Evolutionary conservation across 2,888 invertebrate genomes (phyloP).

Genomic region (Ceramica pisi): DNA sequence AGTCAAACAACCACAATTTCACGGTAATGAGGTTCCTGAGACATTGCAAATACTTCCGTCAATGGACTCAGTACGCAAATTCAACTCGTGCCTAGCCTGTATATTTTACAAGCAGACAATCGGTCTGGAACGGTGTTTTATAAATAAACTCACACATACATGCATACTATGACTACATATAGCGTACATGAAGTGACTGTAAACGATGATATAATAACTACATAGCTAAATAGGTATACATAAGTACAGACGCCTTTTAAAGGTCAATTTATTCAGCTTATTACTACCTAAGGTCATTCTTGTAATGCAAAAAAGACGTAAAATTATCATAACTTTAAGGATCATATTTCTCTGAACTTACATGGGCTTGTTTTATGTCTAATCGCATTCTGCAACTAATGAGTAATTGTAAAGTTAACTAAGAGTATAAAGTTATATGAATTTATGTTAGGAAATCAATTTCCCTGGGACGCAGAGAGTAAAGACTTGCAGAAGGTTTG

Average conservation of each 20-base stretch:
- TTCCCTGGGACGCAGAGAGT: background rate
- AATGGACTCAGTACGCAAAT: background rate
- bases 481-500: conserved; percentile 15
- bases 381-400: conserved; percentile 42
- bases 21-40: background rate
- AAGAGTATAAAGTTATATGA: conserved; percentile 32
- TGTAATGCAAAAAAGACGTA: conserved; percentile 14
- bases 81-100: background rate
- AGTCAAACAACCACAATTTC: background rate
- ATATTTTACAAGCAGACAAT: conserved; percentile 34
- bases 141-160: conserved; percentile 36
- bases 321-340: conserved; percentile 40
- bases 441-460: conserved; percentile 33
- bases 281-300: conserved; percentile 16
- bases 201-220: background rate
- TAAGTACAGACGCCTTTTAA: conserved; percentile 29
- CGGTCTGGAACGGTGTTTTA: conserved; percentile 46
- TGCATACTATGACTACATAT: conserved; percentile 20
- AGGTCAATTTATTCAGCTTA: conserved; percentile 35
- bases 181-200: conserved; percentile 19
- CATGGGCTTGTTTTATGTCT: conserved; percentile 13
- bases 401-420: conserved; percentile 39
- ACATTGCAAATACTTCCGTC: conserved; percentile 1
- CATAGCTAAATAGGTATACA: background rate
- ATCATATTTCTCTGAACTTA: conserved; percentile 36